Evolutionary conservation across 2,888 invertebrate species (phyloP).

Genomic region (Thysanoteuthis rhombus): DNA sequence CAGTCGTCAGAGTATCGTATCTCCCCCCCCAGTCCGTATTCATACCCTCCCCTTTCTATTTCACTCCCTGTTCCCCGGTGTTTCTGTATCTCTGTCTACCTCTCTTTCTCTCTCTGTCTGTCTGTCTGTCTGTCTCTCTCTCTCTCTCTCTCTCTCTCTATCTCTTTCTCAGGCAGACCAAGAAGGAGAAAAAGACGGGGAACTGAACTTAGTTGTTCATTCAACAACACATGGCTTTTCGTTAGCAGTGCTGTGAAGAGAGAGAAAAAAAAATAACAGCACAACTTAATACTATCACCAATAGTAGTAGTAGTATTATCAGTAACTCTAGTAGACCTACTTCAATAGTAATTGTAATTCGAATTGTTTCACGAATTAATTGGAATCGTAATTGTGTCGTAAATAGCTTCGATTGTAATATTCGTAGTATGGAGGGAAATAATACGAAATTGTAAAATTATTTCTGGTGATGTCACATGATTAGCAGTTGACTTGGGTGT

Average conservation of each 20-base stretch:
- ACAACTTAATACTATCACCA: not conserved
- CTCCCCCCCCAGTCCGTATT: not conserved
- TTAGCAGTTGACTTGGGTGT: not conserved
- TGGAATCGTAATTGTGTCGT: not conserved
- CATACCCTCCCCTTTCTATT: not conserved
- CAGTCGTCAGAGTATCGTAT: not conserved
- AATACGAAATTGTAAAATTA: too few species aligned
- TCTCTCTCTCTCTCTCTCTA: not conserved
- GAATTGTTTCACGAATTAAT: not conserved
- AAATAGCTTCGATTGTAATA: not conserved
- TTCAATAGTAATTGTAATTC: not conserved
- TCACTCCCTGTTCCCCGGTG: not conserved
- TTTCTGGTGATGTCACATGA: not conserved
- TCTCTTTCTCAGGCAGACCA: not conserved
- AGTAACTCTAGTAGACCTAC: not conserved
- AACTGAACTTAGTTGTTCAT: not conserved
- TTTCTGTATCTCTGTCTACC: too few species aligned
- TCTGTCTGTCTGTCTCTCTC: not conserved
- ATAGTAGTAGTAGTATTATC: not conserved
- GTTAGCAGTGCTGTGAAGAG: not conserved
- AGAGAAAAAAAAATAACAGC: too few species aligned
- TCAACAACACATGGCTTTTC: not conserved
- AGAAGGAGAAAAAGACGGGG: not conserved
- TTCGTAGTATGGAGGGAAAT: too few species aligned
- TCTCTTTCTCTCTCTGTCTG: not conserved